Evolutionary conservation across 2,113 vertebrate genomes (phyloP), one percentile per base, ranked within the genome.

Genomic region (Cinclus mexicanus): DNA sequence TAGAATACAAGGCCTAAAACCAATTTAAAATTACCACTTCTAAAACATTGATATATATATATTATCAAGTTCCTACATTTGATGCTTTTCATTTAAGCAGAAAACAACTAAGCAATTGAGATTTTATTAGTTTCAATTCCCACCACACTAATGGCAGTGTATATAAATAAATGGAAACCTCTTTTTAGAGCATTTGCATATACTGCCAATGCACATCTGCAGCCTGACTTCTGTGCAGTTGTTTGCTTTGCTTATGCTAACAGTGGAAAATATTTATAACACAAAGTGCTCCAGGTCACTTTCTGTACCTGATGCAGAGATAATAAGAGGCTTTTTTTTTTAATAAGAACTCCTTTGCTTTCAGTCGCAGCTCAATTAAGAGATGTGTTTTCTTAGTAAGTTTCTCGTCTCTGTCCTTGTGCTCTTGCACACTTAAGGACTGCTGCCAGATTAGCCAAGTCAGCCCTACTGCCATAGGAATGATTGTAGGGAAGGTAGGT

Each of bases 251-350:
- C 71, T 77, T 47, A 53, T 31, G 56, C 26, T 80, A 91, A 76
- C 59, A 74, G 31, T 20, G 28, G 47, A 95, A 95, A 93, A 77
- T 37, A 90, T 64, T 89, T 68, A 88, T 68, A 86, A 89, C 37
- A 78, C 22, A 49, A 84, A 93, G 37, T 82, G 47, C 68, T 95
- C 49, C 64, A 75, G 60, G 88, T 93, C 69, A 86, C 47, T 90
- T 65, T 44, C 83, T 53, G 35, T 78, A 92, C 47, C 37, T 86
- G 80, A 92, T 64, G 53, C 47, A 78, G 59, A 86, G 25, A 92
- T 49, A 92, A 94, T 42, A 71, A 87, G 79, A 59, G 28, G 10
- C 15, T 50, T 60, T 93, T 49, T 77, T 52, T 64, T 93, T 56
- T 87, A 25, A 67, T 21, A 92, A 88, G 67, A 60, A 21, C 29